Conservation (phyloP, 2,888 invertebrate species). For the Andrena bucephala region DNA sequence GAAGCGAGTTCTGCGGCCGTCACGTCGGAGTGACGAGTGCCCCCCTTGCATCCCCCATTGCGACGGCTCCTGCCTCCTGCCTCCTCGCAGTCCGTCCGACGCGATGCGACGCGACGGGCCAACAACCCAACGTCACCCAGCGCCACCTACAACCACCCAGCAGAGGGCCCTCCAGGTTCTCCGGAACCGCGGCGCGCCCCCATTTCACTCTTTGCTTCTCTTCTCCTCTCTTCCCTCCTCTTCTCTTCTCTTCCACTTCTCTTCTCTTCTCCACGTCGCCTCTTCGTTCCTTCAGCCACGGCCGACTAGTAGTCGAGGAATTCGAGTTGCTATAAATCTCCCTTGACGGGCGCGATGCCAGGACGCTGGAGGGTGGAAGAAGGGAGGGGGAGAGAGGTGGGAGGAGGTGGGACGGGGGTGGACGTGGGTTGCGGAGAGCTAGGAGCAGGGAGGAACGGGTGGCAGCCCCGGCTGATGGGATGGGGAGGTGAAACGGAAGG, state of each 20-base stretch:
- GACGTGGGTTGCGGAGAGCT: conserved; percentile 64
- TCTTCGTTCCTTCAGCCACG: conserved; percentile 67
- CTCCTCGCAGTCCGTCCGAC: conserved; percentile 58
- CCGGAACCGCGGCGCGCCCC: conserved; percentile 66
- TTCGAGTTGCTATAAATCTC: conserved; percentile 85
- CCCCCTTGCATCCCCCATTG: conserved; percentile 65
- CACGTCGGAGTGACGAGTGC: conserved; percentile 81
- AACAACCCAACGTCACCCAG: conserved; percentile 66
- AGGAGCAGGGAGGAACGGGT: conserved; percentile 70
- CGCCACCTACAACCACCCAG: conserved; percentile 65
- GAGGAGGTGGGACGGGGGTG: conserved; percentile 28
- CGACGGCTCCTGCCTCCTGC: conserved; percentile 29
- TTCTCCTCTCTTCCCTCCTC: conserved; percentile 22
- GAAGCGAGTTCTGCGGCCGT: conserved; percentile 78
- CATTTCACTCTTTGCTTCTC: conserved; percentile 71
- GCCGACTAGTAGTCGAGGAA: conserved; percentile 84
- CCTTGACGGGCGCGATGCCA: conserved; percentile 84
- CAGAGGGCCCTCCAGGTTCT: conserved; percentile 67
- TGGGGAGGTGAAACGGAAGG: conserved; percentile 58
- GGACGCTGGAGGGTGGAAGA: conserved; percentile 56
- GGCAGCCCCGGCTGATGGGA: conserved; percentile 58
- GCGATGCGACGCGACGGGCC: conserved; percentile 40
- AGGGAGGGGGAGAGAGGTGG: conserved; percentile 12
- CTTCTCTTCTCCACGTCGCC: conserved; percentile 50
- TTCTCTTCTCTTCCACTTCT: conserved; percentile 68